A percentile compares a stretch with the other conserved stretches of the same genome.
Conservation (phyloP, 2,888 invertebrate species). For the Lamellibrachia satsuma region DNA sequence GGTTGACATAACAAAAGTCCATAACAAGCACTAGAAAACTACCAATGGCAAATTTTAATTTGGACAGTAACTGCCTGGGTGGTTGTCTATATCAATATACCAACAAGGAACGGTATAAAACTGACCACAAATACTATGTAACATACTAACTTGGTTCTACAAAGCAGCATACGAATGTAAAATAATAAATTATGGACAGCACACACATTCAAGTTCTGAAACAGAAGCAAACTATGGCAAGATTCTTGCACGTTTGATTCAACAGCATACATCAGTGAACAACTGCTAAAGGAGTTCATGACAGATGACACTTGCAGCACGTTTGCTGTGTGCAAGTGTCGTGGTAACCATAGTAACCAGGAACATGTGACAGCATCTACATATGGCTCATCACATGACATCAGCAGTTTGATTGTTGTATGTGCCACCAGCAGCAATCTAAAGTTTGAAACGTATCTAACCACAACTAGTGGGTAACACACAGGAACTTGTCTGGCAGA, state of each 20-base stretch:
- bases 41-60: background rate
- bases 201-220: background rate
- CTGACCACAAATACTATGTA: background rate
- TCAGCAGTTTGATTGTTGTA: background rate
- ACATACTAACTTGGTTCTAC: background rate
- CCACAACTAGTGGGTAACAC: background rate
- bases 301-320: background rate
- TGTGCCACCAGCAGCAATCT: background rate
- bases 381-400: background rate
- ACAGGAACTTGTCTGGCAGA: background rate
- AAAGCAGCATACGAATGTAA: background rate
- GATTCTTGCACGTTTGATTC: background rate
- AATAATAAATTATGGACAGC: background rate
- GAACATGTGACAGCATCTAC: background rate
- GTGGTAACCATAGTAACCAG: background rate
- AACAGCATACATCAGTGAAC: no score
- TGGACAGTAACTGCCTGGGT: background rate
- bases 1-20: background rate
- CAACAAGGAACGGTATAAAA: background rate
- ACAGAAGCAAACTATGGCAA: background rate
- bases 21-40: slow-evolving; percentile 6
- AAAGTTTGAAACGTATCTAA: background rate
- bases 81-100: background rate
- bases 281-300: background rate
- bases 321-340: no score